phyloP scores from a whole-genome alignment of 2,888 invertebrate genomes.

The Lochmaea capreae region DNA sequence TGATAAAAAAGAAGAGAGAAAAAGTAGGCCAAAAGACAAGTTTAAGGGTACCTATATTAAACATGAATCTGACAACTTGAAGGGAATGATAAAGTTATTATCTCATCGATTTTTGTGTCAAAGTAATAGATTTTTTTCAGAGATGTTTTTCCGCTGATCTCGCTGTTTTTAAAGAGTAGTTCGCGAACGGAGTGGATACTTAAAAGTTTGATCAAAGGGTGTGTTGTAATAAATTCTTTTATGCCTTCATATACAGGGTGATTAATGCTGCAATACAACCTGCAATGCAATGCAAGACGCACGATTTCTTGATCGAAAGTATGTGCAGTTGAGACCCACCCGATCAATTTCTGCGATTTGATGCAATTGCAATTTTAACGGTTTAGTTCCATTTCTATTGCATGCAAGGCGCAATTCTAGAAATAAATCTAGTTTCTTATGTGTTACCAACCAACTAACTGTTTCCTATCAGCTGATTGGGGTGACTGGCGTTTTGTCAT shows the following conservation, averaged over 20 bases:
- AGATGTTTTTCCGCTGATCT: constrained; percentile 28
- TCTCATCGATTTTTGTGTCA: constrained; percentile 24
- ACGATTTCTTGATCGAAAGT: too few species aligned
- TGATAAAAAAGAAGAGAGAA: not conserved
- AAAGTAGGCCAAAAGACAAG: constrained; percentile 13
- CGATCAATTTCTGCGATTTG: too few species aligned
- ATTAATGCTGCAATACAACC: not conserved
- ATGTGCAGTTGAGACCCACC: too few species aligned
- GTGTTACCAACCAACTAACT: too few species aligned
- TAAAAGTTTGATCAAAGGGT: not conserved
- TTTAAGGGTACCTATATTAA: constrained; percentile 24
- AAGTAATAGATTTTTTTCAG: constrained; percentile 24
- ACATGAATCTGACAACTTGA: constrained; percentile 25
- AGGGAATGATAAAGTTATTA: constrained; percentile 28
- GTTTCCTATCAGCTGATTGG: too few species aligned
- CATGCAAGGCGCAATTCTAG: too few species aligned
- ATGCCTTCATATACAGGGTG: not conserved
- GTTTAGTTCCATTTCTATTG: too few species aligned
- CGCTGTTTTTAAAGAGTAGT: constrained; percentile 26
- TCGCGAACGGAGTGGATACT: constrained; percentile 2
- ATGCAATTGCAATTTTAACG: too few species aligned
- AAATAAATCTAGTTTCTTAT: too few species aligned
- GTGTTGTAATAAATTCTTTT: not conserved
- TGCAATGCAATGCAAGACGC: too few species aligned
- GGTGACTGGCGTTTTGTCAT: too few species aligned